Base-by-base conservation (phyloP, 2,113 vertebrate species). In the Recurvirostra avosetta region DNA sequence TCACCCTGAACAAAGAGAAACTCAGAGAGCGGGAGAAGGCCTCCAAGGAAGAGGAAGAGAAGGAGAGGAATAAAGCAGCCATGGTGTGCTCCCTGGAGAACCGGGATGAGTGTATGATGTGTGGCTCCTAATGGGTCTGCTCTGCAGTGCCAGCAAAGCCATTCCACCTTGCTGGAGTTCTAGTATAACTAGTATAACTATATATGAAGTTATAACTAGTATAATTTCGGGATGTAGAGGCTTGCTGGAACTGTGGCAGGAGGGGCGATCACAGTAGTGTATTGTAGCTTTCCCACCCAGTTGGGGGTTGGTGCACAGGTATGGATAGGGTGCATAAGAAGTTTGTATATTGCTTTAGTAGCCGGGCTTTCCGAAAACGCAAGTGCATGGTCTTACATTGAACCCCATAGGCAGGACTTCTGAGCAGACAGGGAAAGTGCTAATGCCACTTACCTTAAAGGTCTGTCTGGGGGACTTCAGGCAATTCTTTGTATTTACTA, bases 41-140 rank as follows among this genome's bases (percentile, higher is more conserved):
- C 6, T 93, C 96, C 53, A 97, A 92, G 38, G 96, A 97, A 0
- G 97, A 98, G 56, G 98, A 99, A 32, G 97, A 97, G 90, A 99
- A 98, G 95, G 99, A 99, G 93, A 98, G 97, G 68, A 99, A 99
- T 94, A 99, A 97, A 29, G 99, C 99, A 18, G 99, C 99, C 81
- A 99, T 99, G 99, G 99, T 99, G 75, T 99, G 99, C 88, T 99
- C 99, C 34, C 96, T 99, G 97, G 99, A 99, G 79, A 99, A 99
- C 95, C 97, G 98, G 75, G 99, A 99, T 0, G 99, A 99, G 26
- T 99, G 99, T 40, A 43, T 99, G 55, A 99, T 99, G 99, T 99
- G 99, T 22, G 99, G 99, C 27, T 99, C 99, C 56, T 99, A 98
- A 98, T 3, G 53, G 67, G 15, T 11, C 12, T 20, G 9, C 20